Percentiles rank a stretch among this genome's conserved stretches.
Conservation (phyloP, 1,140 invertebrate species). For the Sogatella furcifera region DNA sequence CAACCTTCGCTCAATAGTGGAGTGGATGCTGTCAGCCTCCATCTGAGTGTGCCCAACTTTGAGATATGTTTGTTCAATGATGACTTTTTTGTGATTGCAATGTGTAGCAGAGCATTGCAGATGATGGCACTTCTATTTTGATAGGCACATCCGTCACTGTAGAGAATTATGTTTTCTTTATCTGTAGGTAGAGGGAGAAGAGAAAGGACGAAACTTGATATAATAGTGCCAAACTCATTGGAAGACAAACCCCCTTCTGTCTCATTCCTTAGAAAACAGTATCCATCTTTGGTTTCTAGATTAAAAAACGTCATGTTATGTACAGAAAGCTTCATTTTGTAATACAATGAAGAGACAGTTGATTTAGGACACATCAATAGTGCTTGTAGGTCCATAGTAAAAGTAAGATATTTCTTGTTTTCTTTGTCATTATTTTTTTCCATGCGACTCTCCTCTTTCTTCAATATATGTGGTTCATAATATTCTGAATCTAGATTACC, state of each 20-base stretch:
- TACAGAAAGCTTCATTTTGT: constrained; percentile 8
- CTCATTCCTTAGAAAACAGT: constrained; percentile 25
- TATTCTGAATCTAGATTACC: constrained; percentile 26
- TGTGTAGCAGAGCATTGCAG: constrained; percentile 26
- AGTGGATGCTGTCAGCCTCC: constrained; percentile 32
- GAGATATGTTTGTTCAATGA: constrained; percentile 32
- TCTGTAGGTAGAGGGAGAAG: neutral
- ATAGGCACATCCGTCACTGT: constrained; percentile 27
- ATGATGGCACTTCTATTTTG: constrained; percentile 30
- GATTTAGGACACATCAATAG: constrained; percentile 5
- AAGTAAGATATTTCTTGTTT: constrained; percentile 1
- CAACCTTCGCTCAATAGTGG: constrained; percentile 15
- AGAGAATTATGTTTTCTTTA: constrained; percentile 22
- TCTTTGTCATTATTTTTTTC: constrained; percentile 23
- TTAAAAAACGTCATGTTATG: constrained; percentile 10
- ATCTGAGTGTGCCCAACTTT: constrained; percentile 34
- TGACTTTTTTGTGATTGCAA: constrained; percentile 23
- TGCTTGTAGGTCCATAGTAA: constrained; percentile 25
- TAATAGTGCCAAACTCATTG: constrained; percentile 16
- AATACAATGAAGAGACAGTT: neutral
- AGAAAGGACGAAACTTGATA: neutral
- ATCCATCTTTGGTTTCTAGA: constrained; percentile 6
- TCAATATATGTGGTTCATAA: constrained; percentile 22
- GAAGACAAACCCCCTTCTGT: constrained; percentile 20
- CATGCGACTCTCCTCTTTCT: constrained; percentile 22